Evolutionary conservation across 1,140 invertebrate genomes (phyloP), one percentile per base, ranked within the genome.

Genomic region (Trinorchestia longiramus): DNA sequence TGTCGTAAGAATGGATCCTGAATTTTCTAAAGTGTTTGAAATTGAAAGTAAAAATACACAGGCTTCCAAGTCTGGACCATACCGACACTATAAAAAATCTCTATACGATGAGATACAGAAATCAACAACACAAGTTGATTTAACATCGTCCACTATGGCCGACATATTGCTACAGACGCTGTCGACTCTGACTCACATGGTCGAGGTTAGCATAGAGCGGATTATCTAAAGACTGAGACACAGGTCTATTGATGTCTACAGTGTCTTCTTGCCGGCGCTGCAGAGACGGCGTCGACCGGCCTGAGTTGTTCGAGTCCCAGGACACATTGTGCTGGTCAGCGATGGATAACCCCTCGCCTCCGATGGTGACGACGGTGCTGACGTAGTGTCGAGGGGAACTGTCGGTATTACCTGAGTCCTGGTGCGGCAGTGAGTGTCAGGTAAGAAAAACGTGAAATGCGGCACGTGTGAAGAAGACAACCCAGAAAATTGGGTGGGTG

Each of bases 141-240:
- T 36, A 36, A 77, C 62, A 36, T 77, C 28, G 28, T 36, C 62
- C 62, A 77, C 15, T 11, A 36, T 77, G 62, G 62, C 62, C 28
- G 62, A 77, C 62, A 19, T 53, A 53, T 53, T 8, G 47, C 6
- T 19, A 53, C 19, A 53, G 47, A 53, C 62, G 36, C 62, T 77
- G 1, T 36, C 47, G 62, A 15, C 62, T 77, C 36, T 4, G 41
- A 96, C 96, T 97, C 95, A 97, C 96, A 96, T 96, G 96, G 90
- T 96, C 96, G 87, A 97, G 62, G 95, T 97, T 97, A 87, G 96
- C 96, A 96, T 97, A 97, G 87, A 96, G 96, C 42, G 96, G 96
- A 96, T 97, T 97, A 94, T 97, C 96, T 95, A 97, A 96, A 87
- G 96, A 96, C 96, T 97, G 96, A 95, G 96, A 96, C n/a, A 95